Evolutionary conservation across 2,113 vertebrate genomes (phyloP), one percentile per base, ranked within the genome.

Genomic region (Mesoclemmys tuberculata): DNA sequence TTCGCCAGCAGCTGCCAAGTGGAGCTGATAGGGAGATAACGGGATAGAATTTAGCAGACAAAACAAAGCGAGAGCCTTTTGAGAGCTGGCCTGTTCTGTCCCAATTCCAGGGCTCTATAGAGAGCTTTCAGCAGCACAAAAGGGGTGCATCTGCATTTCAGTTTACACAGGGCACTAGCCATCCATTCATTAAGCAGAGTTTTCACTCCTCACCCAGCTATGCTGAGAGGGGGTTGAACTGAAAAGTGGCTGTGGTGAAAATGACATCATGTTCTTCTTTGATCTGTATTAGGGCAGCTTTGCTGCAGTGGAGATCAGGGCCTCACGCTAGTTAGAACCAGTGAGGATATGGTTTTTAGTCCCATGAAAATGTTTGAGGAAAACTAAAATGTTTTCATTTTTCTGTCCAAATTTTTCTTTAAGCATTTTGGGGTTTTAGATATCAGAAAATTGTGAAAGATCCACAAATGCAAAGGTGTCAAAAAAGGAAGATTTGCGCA

Each of bases 1-100:
- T 48, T 54, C 16, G 13, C 46, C 4, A 35, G 55, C 35, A 4
- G 41, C 51, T 27, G 80, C 51, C n/a, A 9, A 81, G 80, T 35
- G 13, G n/a, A 81, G 80, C 56, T 68, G 71, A 6, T 0, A 51
- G 71, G 78, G 26, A 56, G 61, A 44, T 51, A 41, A 6, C 1
- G 1, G 16, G 54, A 51, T 10, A 26, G 24, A 0, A 2, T 41
- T 21, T 8, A 2, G 3, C 24, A 4, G 48, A 0, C 7, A 7
- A 29, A 27, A 1, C 51, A 2, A 74, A n/a, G 51, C 0, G 26
- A n/a, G 2, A 8, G 44, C 44, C 35, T 51, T 14, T 4, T 10
- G 24, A 52, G n/a, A 82, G 11, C 31, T 16, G 3, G 55, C 82
- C 38, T 5, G 38, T n/a, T 52, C 27, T 2, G 54, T 75, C 61